These are phyloP conservation scores for Chlorops oryzae DNA, from an alignment of 1,140 invertebrate genomes.

Conservation along the genomic window DNA sequence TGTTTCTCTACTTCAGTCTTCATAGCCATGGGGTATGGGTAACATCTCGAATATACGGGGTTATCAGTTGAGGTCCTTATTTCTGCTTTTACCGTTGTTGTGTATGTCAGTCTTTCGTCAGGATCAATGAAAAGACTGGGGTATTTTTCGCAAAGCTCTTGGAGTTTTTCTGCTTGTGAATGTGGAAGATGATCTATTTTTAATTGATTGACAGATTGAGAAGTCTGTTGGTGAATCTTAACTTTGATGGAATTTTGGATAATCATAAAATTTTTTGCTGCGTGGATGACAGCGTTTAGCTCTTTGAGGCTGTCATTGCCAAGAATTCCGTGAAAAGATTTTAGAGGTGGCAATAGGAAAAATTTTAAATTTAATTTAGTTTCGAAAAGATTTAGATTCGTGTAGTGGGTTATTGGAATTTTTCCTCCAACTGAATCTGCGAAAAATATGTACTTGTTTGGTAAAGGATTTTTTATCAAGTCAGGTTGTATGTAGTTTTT, in stretches of 20 bases:
- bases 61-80: no score
- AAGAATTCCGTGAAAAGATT: slow-evolving; percentile 6
- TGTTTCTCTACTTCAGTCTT: no score
- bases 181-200: not conserved
- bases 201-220: slow-evolving; percentile 3
- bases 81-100: slow-evolving; percentile 6
- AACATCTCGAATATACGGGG: no score
- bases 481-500: slow-evolving; percentile 11
- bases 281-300: slow-evolving; percentile 2
- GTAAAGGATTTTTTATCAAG: slow-evolving; percentile 1
- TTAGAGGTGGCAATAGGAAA: slow-evolving; percentile 5
- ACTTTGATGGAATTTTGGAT: not conserved
- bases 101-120: slow-evolving; percentile 13
- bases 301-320: slow-evolving; percentile 6
- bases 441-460: slow-evolving; percentile 5
- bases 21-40: no score
- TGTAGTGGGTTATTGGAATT: slow-evolving; percentile 8
- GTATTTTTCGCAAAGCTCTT: not conserved
- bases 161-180: not conserved
- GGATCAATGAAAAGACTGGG: slow-evolving; percentile 1
- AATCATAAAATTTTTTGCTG: not conserved
- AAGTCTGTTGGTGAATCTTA: not conserved
- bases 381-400: slow-evolving; percentile 5
- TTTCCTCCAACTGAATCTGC: slow-evolving; percentile 9
- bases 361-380: slow-evolving; percentile 4